A percentile compares a stretch with the other conserved stretches of the same genome.
Evolutionary conservation across 2,888 invertebrate genomes (phyloP).

Genomic region (Sesia bembeciformis): DNA sequence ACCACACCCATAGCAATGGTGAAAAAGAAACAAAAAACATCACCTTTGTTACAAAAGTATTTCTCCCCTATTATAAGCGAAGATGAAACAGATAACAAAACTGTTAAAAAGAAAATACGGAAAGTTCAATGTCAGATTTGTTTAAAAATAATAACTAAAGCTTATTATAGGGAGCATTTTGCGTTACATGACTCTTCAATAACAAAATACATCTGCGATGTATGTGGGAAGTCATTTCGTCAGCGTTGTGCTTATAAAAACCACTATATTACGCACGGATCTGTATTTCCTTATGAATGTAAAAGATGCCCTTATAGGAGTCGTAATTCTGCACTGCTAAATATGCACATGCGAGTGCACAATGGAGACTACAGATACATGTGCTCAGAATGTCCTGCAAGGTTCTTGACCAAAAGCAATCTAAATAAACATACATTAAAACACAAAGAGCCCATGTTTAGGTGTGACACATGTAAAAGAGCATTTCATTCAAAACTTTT

Average conservation of each 20-base stretch:
- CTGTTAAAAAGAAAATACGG: constrained; percentile 12
- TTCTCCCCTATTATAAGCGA: not conserved
- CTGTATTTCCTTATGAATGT: constrained; percentile 41
- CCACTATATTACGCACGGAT: constrained; percentile 36
- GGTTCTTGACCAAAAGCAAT: constrained; percentile 43
- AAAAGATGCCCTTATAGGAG: constrained; percentile 39
- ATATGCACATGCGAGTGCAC: constrained; percentile 40
- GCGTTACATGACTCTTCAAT: constrained; percentile 43
- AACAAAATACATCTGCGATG: constrained; percentile 41
- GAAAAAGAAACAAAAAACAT: not conserved
- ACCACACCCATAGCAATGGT: not conserved
- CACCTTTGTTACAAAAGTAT: no score
- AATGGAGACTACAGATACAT: constrained; percentile 41
- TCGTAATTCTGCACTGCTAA: constrained; percentile 32
- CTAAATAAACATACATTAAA: constrained; percentile 40
- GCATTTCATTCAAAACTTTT: constrained; percentile 35
- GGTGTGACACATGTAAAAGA: constrained; percentile 40
- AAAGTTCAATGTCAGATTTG: constrained; percentile 33
- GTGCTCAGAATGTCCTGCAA: constrained; percentile 45
- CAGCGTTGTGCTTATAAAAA: constrained; percentile 39
- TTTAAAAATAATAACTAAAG: constrained; percentile 32
- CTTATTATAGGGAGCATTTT: constrained; percentile 40
- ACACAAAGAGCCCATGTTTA: constrained; percentile 34
- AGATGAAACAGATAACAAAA: constrained; percentile 8
- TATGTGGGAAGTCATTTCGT: constrained; percentile 45